Evolutionary conservation across 2,888 invertebrate genomes (phyloP).

Genomic region (Drosophila affinis): DNA sequence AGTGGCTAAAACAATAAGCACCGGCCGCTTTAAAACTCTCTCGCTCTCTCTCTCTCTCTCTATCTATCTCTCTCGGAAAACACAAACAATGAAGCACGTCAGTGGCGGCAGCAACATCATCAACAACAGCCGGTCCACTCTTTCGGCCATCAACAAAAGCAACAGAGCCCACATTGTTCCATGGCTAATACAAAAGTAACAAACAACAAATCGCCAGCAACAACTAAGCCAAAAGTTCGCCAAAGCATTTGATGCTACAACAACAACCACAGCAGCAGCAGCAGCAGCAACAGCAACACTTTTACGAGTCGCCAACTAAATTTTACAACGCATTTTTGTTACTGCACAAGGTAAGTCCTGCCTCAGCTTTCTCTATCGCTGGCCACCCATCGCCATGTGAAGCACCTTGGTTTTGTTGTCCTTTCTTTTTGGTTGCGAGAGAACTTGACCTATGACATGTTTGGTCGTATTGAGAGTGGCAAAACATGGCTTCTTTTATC

Average conservation of each 20-base stretch:
- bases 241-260: conserved; percentile 38
- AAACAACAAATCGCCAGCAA: conserved; percentile 55
- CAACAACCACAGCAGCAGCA: conserved; percentile 40
- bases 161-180: conserved; percentile 24
- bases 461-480: conserved; percentile 22
- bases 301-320: conserved; percentile 73
- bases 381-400: conserved; percentile 13
- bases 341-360: conserved; percentile 68
- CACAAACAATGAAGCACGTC: conserved; percentile 21
- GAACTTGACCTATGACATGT: conserved; percentile 36
- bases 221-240: conserved; percentile 46
- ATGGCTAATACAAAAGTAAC: conserved; percentile 46
- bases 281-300: conserved; percentile 44
- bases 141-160: conserved; percentile 31
- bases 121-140: conserved; percentile 33
- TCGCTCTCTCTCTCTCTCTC: not conserved
- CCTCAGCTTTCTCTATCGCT: conserved; percentile 6
- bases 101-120: conserved; percentile 28
- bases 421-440: not conserved
- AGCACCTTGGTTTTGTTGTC: not conserved
- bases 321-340: conserved; percentile 78
- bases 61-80: conserved; percentile 7
- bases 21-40: conserved; percentile 41
- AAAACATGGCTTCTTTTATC: not conserved
- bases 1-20: conserved; percentile 73